Evolutionary conservation across 2,113 vertebrate genomes (phyloP).

Genomic region (Silurus meridionalis): DNA sequence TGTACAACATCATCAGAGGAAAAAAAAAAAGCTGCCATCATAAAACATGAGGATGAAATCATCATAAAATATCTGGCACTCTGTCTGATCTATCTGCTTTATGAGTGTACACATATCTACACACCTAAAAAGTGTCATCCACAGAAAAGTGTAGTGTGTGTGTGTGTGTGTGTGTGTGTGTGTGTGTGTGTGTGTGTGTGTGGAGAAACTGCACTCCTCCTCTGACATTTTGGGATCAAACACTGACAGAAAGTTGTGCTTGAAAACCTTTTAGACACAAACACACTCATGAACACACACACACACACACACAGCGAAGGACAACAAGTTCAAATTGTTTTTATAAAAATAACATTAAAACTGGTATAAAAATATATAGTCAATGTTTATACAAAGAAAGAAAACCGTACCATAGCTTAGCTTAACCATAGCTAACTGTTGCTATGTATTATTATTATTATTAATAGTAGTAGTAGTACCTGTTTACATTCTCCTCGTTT

Average conservation of each 20-base stretch:
- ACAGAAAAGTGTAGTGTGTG: background rate
- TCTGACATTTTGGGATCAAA: background rate
- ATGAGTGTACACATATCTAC: background rate
- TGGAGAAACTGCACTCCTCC: background rate
- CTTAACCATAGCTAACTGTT: background rate
- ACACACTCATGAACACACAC: background rate
- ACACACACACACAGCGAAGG: background rate
- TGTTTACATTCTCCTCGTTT: background rate
- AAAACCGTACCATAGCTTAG: too few relatives aligned
- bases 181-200: background rate
- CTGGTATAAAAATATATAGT: background rate
- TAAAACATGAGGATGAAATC: constrained; percentile 51
- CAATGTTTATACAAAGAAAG: background rate
- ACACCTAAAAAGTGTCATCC: constrained; percentile 19
- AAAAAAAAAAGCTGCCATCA: constrained; percentile 53
- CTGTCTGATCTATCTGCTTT: constrained; percentile 39
- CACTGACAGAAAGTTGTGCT: background rate
- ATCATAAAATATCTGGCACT: constrained; percentile 53
- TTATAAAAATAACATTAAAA: background rate
- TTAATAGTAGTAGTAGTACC: background rate
- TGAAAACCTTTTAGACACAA: background rate
- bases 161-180: background rate
- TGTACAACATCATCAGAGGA: constrained; percentile 49
- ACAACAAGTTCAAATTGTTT: background rate
- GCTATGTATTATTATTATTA: background rate